phyloP scores from a whole-genome alignment of 1,140 invertebrate genomes.

The Leptinotarsa undecemlineata region DNA sequence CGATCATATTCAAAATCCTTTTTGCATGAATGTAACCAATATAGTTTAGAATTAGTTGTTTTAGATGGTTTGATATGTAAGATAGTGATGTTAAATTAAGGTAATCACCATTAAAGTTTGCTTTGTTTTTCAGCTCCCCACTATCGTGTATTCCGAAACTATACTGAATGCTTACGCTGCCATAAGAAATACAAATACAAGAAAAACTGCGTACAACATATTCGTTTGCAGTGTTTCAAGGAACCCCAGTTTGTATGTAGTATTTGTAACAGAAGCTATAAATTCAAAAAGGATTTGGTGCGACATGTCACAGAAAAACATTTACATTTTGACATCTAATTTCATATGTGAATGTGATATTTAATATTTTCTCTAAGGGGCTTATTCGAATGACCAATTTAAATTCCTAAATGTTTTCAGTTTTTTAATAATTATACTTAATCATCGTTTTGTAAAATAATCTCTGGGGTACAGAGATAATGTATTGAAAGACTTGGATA shows the following conservation, averaged over 20 bases:
- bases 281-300: constrained; percentile 55
- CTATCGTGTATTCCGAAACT: constrained; percentile 17
- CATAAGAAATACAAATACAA: constrained; percentile 27
- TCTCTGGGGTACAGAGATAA: too few relatives aligned
- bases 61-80: background rate
- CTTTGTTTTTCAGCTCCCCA: constrained; percentile 12
- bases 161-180: constrained; percentile 19
- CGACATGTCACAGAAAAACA: constrained; percentile 50
- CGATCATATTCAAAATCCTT: background rate
- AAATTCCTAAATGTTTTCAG: too few relatives aligned
- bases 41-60: background rate
- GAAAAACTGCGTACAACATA: constrained; percentile 24
- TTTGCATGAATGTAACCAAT: background rate
- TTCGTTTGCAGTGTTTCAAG: constrained; percentile 53
- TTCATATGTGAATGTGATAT: too few relatives aligned
- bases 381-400: too few relatives aligned
- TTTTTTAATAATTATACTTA: too few relatives aligned
- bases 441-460: too few relatives aligned
- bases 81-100: background rate
- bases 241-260: constrained; percentile 59
- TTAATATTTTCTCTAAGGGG: too few relatives aligned
- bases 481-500: too few relatives aligned
- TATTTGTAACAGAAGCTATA: constrained; percentile 32
- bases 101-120: background rate
- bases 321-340: background rate